A percentile compares a stretch with the other conserved stretches of the same genome.
Evolutionary conservation across 2,888 invertebrate species (phyloP).

Genomic region (Camptogramma bilineatum): DNA sequence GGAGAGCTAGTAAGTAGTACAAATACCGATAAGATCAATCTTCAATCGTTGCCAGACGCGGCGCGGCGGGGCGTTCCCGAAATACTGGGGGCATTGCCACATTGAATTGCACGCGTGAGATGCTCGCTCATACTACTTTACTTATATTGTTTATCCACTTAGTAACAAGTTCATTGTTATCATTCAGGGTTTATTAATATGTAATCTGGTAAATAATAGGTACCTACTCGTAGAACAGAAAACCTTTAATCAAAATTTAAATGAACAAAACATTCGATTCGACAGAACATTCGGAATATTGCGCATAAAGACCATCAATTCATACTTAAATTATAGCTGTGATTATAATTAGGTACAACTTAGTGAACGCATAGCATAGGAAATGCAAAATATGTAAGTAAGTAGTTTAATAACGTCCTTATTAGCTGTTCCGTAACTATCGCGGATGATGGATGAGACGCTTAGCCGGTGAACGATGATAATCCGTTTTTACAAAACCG

Average conservation of each 20-base stretch:
- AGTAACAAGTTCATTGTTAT: too few species aligned
- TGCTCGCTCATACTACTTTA: not conserved
- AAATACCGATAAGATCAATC: conserved; percentile 17
- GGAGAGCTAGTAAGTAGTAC: not conserved
- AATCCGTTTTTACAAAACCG: conserved; percentile 20
- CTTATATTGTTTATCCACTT: not conserved
- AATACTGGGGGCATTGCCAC: conserved; percentile 12
- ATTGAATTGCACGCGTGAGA: conserved; percentile 2
- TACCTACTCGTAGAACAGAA: too few species aligned
- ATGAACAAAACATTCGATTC: too few species aligned
- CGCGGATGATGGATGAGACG: conserved; percentile 27
- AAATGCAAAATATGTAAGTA: not conserved
- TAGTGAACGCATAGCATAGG: not conserved
- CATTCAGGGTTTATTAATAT: too few species aligned
- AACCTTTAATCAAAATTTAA: too few species aligned
- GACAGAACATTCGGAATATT: not conserved
- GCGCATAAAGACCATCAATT: not conserved
- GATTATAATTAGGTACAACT: too few species aligned
- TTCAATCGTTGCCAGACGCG: conserved; percentile 17
- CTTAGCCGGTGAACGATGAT: conserved; percentile 21
- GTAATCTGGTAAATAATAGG: too few species aligned
- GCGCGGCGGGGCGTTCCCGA: not conserved
- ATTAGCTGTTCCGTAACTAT: conserved; percentile 7
- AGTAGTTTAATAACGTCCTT: not conserved
- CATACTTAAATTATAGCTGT: too few species aligned